These are phyloP conservation scores for Etheostoma perlongum DNA, from an alignment of 2,797 vertebrate species.

Conservation along the genomic window DNA sequence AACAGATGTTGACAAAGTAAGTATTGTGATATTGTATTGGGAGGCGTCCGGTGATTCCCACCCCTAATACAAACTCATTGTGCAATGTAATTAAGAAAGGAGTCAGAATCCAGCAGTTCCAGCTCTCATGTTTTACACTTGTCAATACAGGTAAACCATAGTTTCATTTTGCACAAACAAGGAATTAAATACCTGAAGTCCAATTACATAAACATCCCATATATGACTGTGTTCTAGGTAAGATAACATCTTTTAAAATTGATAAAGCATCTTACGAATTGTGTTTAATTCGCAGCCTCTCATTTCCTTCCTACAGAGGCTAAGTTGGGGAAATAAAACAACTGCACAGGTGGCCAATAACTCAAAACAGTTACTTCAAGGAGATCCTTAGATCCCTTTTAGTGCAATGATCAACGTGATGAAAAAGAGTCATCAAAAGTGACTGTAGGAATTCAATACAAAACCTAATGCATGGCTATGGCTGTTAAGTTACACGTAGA, in stretches of 20 bases:
- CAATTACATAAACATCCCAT: conserved; percentile 40
- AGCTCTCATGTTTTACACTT: conserved; percentile 69
- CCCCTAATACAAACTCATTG: not conserved
- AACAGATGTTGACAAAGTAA: too few relatives aligned
- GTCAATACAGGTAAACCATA: conserved; percentile 36
- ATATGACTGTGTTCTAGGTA: conserved; percentile 16
- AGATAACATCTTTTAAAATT: conserved; percentile 29
- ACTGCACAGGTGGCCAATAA: conserved; percentile 22
- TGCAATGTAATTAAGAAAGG: conserved; percentile 22
- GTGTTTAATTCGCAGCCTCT: conserved; percentile 25
- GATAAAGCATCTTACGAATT: conserved; percentile 14
- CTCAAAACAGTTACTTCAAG: conserved; percentile 28
- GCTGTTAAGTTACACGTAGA: conserved; percentile 14
- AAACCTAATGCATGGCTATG: not conserved
- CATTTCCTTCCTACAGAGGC: conserved; percentile 32
- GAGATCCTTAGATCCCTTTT: conserved; percentile 17
- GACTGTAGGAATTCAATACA: conserved; percentile 20
- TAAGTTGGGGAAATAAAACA: conserved; percentile 29
- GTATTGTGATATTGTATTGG: too few relatives aligned
- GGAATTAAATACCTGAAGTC: conserved; percentile 47
- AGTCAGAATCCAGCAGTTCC: conserved; percentile 49
- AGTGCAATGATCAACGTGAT: conserved; percentile 39
- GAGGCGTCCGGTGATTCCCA: too few relatives aligned
- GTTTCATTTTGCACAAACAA: conserved; percentile 52
- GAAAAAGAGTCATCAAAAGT: conserved; percentile 11